Base-by-base conservation (phyloP, 2,797 vertebrate genomes). In the Scolopax bukidnonensis region DNA sequence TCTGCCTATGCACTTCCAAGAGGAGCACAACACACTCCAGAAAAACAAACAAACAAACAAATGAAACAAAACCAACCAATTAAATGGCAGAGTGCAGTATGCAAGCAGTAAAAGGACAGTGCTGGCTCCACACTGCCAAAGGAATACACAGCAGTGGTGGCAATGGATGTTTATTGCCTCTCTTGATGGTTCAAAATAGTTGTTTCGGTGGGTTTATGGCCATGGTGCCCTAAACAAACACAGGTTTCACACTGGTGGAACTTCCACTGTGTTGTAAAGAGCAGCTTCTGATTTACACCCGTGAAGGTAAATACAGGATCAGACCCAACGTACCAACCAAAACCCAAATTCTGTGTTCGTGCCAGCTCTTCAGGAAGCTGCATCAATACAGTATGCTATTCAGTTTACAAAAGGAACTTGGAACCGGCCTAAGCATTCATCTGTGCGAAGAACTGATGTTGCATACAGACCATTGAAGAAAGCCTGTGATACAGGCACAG, bases 301-400 rank as follows among this genome's bases (percentile, higher is more conserved):
- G 0, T 84, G 84, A 81, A 78, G 41, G 64, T 48, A 92, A 89
- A 84, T 38, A 47, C 2, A 38, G 68, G 41, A 75, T 65, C 75
- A 83, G 69, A 65, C 54, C 61, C 33, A 56, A 13, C 0, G 2
- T 18, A 53, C 53, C 7, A 1, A 24, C 0, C 47, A 24, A 48
- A 48, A 48, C 23, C 47, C 47, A 48, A 48, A 5, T 16, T 30
- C 56, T 56, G 57, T 77, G 45, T 69, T 68, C 87, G 59, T 87
- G 82, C 79, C 67, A 60, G 41, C 71, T 81, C 78, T 85, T 91
- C 64, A 65, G 75, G 50, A 87, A 93, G 60, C 68, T 91, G 68
- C 64, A 69, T 65, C 75, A 75, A 68, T 71, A 64, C 67, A 86
- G 51, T 50, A 65, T 61, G 54, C 33, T 71, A 50, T 38, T 90